Evolutionary conservation across 37 sponge, comb jelly and placozoan species (phyloP).

Genomic region (Mnemiopsis leidyi): DNA sequence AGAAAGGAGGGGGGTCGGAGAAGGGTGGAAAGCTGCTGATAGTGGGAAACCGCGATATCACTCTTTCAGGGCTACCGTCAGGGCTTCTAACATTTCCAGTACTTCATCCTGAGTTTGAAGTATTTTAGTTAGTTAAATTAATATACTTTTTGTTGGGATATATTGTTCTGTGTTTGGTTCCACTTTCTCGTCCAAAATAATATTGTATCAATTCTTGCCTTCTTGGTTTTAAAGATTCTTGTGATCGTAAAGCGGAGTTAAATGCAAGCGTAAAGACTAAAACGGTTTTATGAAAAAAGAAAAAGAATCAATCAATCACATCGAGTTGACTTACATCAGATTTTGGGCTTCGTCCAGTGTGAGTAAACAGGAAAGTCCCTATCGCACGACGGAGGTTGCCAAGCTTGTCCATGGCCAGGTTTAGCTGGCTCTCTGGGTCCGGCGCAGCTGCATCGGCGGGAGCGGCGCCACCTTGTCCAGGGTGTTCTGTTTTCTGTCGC

Average conservation of each 20-base stretch:
- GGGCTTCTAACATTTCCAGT: conserved; percentile 15
- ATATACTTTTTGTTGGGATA: too few species aligned
- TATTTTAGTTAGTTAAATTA: too few species aligned
- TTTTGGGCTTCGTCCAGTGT: conserved; percentile 4
- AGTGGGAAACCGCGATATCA: too few species aligned
- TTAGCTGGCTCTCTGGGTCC: not conserved
- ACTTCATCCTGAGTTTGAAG: conserved; percentile 49
- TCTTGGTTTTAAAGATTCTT: not conserved
- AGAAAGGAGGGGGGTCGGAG: too few species aligned
- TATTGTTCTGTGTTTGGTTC: too few species aligned
- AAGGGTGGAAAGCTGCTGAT: too few species aligned
- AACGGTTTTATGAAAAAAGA: too few species aligned
- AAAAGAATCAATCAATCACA: too few species aligned
- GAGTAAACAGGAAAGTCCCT: conserved; percentile 19
- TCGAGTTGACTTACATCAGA: conserved; percentile 50
- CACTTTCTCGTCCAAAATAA: not conserved
- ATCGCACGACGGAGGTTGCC: conserved; percentile 10
- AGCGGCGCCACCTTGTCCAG: not conserved
- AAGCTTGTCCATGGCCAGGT: conserved; percentile 16
- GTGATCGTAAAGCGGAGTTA: too few species aligned
- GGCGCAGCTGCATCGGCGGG: not conserved
- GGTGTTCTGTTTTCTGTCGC: not conserved
- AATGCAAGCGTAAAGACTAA: too few species aligned
- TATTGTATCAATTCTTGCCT: not conserved
- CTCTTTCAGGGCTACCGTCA: conserved; percentile 22